Evolutionary conservation across 2,888 invertebrate species (phyloP), one percentile per base, ranked within the genome.

Genomic region (Ennomos erosarius): DNA sequence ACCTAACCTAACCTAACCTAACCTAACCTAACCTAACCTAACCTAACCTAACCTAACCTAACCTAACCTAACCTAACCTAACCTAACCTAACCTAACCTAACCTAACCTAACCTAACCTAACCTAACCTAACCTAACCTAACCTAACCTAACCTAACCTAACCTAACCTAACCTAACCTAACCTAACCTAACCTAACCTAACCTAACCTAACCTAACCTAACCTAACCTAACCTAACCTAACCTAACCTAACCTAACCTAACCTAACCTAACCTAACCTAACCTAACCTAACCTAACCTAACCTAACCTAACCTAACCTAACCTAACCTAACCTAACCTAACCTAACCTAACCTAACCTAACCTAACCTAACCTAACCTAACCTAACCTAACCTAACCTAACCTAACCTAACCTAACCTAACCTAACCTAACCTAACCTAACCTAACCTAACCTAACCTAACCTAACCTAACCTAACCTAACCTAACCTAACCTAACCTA

Each of bases 1-100:
- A 65, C 68, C 68, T 65, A 65, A 64, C 67, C 68, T 65, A 62
- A 65, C 68, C 68, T 65, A 63, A 63, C 67, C 67, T 68, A 64
- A 60, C 68, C 68, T 60, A 65, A 65, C 68, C 68, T 65, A 60
- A 62, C 65, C 64, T 64, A 62, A 60, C 61, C 64, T 61, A 56
- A 61, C 61, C 55, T 60, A 62, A 64, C 69, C 67, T 65, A 63
- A 62, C 64, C 69, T 62, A 60, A 55, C 57, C 64, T 64, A 55
- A 63, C 66, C 64, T 64, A 63, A 64, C 55, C 58, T 54, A 55
- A 62, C 58, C 57, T 58, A 58, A 59, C 59, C 58, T 50, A 45
- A 45, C 44, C 44, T 45, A 45, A 45, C 44, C n/a, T n/a, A 68
- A 64, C 64, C 65, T 62, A 68, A 65, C 64, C 64, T 64, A 65